A percentile compares a stretch with the other conserved stretches of the same genome.
phyloP scores from a whole-genome alignment of 1,140 invertebrate species.

The Pachyrhynchus sulphureomaculatus region DNA sequence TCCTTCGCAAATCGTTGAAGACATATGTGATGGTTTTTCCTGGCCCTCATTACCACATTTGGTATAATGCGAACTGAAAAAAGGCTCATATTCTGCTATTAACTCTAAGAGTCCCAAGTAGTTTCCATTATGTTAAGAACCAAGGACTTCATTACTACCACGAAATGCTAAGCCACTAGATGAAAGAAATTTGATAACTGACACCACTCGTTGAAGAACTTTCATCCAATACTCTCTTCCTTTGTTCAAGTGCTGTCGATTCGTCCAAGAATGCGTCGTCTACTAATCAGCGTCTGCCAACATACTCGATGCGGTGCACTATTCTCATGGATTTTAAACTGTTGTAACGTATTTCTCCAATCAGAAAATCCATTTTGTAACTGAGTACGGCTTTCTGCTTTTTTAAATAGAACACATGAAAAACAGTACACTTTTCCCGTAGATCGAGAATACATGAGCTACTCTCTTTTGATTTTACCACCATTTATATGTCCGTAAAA shows the following conservation, averaged over 20 bases:
- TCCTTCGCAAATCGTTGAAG: conserved; percentile 6
- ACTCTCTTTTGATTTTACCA: conserved; percentile 10
- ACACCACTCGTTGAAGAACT: conserved; percentile 36
- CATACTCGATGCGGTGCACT: neutral
- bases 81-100: conserved; percentile 36
- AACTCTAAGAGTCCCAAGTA: conserved; percentile 38
- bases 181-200: conserved; percentile 36
- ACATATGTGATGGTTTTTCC: neutral
- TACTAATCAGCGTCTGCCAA: conserved; percentile 4
- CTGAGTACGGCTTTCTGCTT: no score
- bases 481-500: conserved; percentile 2
- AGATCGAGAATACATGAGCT: neutral
- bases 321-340: neutral
- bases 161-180: conserved; percentile 33
- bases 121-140: conserved; percentile 39
- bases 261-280: neutral
- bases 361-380: no score
- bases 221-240: conserved; percentile 37
- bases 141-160: conserved; percentile 36
- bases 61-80: conserved; percentile 29
- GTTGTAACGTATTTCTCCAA: no score
- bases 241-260: neutral
- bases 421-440: neutral
- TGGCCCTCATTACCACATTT: neutral
- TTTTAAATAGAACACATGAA: neutral